These are phyloP conservation scores for Zapornia atra DNA, from an alignment of 2,113 vertebrate genomes.

Conservation along the genomic window DNA sequence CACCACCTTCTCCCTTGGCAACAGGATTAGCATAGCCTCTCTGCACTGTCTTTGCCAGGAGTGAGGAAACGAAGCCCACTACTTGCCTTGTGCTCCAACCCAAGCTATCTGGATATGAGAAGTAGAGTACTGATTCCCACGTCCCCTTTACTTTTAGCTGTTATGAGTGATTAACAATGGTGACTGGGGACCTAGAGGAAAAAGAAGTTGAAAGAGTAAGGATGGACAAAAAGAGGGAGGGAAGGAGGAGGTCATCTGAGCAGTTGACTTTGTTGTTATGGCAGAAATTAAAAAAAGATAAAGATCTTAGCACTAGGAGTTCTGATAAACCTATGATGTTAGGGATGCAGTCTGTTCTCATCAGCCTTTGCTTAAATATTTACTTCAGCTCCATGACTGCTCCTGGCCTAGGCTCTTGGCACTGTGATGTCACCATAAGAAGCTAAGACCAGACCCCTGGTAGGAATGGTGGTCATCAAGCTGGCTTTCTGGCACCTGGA, in stretches of 20 bases:
- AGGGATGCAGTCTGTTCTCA: background rate
- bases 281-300: background rate
- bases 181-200: background rate
- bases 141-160: background rate
- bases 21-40: background rate
- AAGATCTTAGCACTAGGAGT: background rate
- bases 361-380: background rate
- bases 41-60: background rate
- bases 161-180: background rate
- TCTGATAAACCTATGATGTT: background rate
- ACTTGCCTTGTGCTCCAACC: background rate
- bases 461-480: background rate
- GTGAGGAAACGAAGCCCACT: background rate
- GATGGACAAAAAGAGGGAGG: background rate
- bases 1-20: background rate
- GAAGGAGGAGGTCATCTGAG: background rate
- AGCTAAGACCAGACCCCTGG: background rate
- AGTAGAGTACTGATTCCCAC: background rate
- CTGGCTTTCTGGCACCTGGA: background rate
- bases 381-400: background rate
- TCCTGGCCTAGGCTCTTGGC: background rate
- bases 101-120: background rate
- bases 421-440: accelerated
- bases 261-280: background rate
- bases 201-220: background rate